Base-by-base conservation (phyloP, 2,113 vertebrate genomes). In the Antennarius striatus region DNA sequence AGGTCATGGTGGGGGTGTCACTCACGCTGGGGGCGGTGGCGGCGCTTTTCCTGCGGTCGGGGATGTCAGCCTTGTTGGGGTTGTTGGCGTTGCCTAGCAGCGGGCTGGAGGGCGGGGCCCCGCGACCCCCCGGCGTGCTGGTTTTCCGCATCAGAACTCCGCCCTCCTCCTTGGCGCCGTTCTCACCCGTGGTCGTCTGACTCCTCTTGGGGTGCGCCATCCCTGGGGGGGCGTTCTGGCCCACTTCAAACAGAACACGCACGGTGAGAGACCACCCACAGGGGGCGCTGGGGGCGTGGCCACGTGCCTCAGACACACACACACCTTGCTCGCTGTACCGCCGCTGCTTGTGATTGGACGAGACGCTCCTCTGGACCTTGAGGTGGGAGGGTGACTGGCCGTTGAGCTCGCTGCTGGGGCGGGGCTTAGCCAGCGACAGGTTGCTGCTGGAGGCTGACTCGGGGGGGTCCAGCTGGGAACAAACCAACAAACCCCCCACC, bases 261-360 rank as follows among this genome's bases (percentile, higher is more conserved):
- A 22, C 12, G 16, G 30, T 47, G 30, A 50, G 17, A 22, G 22
- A 22, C 22, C 22, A 2, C 22, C 22, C 22, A 22, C 22, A 22
- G 22, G 22, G 22, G 22, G 22, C 22, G 22, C 22, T 22, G 22
- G 22, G 22, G 22, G 22, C 22, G 22, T 22, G 22, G 22, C 22
- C 22, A 22, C 1, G 22, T 2, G 22, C 22, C 22, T 22, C 22
- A 22, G 1, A 22, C 22, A 3, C 15, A 15, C 7, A 75, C 93
- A 93, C 75, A 98, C 98, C 96, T n/a, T 99, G 98, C 63, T 99
- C 98, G 50, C 96, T 99, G 91, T 98, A 98, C 50, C 98, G 95
- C 68, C 96, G 88, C 86, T 97, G 95, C 58, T 99, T 99, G 88
- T 99, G 96, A 86, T 92, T 97, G 77, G 96, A 96, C 58, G 98